Base-by-base conservation (phyloP, 2,113 vertebrate genomes). In the Gadus chalcogrammus region DNA sequence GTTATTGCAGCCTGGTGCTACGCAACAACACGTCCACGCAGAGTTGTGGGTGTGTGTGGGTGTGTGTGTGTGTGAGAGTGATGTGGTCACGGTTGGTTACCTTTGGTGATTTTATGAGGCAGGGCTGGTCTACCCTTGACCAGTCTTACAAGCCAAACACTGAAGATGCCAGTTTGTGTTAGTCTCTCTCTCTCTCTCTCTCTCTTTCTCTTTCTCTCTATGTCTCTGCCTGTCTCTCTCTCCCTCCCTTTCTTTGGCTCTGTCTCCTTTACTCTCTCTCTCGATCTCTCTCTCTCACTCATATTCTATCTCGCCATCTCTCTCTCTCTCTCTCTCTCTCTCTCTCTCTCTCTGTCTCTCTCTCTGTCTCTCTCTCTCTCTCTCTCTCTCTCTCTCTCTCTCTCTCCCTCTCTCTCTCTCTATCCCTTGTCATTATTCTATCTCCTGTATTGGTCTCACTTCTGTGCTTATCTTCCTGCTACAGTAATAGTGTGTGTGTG, bases 401-500 rank as follows among this genome's bases (percentile, higher is more conserved):
- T 15, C 17, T 35, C 20, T 52, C 28, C 18, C 18, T 42, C 3
- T 65, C 16, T 65, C 31, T 22, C 13, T 22, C 28, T 65, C 48
- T 8, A 20, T 69, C 17, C 12, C 8, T 48, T 15, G 64, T 63
- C 58, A 65, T 61, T 22, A 65, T 24, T 65, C 61, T 64, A 28
- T 24, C 16, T 16, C 61, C 59, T 31, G 31, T 31, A 31, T 31
- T 31, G 31, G 42, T 48, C 42, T 48, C 42, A 2, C 53, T 61
- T 7, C 11, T 31, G 38, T 42, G n/a, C 27, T 18, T 15, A 68
- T 64, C 31, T 13, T 65, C 17, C 13, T 5, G 16, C 69, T 76
- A 72, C 77, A 81, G 67, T 62, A 76, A 75, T 63, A 68, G 71
- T 81, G 73, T 62, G 24, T 17, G 61, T n/a, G n/a, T n/a, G n/a